Base-by-base conservation (phyloP, 2,888 invertebrate genomes). In the Drosophila villosipedis region DNA sequence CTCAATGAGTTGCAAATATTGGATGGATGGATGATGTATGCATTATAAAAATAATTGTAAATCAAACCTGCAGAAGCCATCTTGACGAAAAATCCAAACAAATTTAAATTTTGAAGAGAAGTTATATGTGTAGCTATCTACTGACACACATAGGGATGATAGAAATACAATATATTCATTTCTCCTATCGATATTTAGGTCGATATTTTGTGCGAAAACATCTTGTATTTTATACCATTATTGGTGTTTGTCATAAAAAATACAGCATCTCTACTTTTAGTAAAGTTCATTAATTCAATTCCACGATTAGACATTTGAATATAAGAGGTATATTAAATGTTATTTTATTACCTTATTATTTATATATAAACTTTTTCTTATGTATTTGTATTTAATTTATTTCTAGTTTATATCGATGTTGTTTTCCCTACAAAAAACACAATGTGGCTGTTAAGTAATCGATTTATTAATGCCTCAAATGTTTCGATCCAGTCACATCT, bases 11-110 rank as follows among this genome's bases (percentile, higher is more conserved):
- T 6, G 16, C 22, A 39, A 33, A 9, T 28, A 28, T 19, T 54
- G 31, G 25, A 9, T 25, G 9, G 25, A 30, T 49, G 16, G 22
- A n/a, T 22, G 52, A n/a, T 41, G 25, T 41, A 33, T 22, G 35
- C 25, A 65, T 54, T 28, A 53, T 25, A 52, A 31, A 31, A 57
- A 25, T 59, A 43, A 25, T 31, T 70, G 91, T 91, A 92, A 92
- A 93, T 95, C 95, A 94, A 95, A 96, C 96, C 96, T 95, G 95
- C 94, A 94, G 95, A 95, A 95, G 96, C 95, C 96, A 96, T 96
- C 94, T 95, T 95, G 95, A 94, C 94, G 94, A 91, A 87, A 86
- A 67, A 76, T 76, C 81, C 71, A 83, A 82, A 83, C 80, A 78
- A 87, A 84, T 88, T 82, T 66, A 75, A 88, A 84, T 88, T 84